phyloP scores from a whole-genome alignment of 2,797 vertebrate genomes.

The Mormyrops attenuatus region DNA sequence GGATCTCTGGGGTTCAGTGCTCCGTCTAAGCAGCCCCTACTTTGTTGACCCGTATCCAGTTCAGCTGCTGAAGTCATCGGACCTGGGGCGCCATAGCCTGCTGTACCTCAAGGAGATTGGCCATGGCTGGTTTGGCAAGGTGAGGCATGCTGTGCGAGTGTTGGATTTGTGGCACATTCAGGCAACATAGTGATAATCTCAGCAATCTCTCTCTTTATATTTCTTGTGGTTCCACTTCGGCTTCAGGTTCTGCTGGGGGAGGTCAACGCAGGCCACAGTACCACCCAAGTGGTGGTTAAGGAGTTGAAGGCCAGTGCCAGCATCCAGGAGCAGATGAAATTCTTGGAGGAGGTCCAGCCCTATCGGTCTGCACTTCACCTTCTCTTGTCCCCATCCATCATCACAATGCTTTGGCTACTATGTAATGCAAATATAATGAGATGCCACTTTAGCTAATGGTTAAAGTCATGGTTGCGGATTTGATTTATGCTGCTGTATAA shows the following conservation, averaged over 20 bases:
- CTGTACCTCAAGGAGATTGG: constrained; percentile 94
- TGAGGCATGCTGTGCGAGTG: constrained; percentile 46
- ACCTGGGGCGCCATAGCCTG: constrained; percentile 85
- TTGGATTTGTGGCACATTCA: neutral
- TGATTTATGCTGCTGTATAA: neutral
- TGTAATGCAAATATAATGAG: neutral
- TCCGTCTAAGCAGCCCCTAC: neutral
- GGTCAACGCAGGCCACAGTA: constrained; percentile 67
- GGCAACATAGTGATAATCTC: neutral
- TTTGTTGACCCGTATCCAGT: neutral
- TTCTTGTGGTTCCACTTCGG: neutral
- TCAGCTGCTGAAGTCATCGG: constrained; percentile 55
- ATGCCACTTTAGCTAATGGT: neutral
- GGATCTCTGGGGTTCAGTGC: constrained; percentile 22
- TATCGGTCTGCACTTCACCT: constrained; percentile 60
- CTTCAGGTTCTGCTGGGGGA: constrained; percentile 77
- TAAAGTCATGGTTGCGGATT: neutral
- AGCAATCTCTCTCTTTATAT: neutral
- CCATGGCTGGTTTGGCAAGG: constrained; percentile 94
- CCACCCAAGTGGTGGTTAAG: constrained; percentile 76
- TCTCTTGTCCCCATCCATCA: neutral
- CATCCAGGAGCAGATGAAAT: constrained; percentile 75
- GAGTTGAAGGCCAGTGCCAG: constrained; percentile 75
- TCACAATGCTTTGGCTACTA: neutral
- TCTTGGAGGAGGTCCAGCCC: constrained; percentile 75